Evolutionary conservation across 1,140 invertebrate species (phyloP).

Genomic region (Homarus americanus): DNA sequence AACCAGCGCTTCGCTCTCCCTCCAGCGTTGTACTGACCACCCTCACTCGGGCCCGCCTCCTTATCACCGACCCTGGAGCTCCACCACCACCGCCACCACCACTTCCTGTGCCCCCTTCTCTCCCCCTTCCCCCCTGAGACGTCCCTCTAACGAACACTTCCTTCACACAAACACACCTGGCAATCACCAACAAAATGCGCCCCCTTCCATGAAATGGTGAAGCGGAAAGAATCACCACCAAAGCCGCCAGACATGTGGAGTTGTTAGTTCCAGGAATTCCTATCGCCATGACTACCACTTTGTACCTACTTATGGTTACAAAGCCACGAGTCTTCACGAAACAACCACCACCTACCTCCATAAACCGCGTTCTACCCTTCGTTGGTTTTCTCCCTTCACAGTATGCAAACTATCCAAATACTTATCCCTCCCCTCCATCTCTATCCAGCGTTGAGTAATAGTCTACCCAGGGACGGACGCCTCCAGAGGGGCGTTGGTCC

Average conservation of each 20-base stretch:
- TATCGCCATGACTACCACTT: conserved; percentile 12
- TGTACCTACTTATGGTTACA: not conserved
- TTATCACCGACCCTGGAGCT: conserved; percentile 44
- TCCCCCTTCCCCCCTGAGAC: conserved; percentile 10
- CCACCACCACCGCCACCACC: conserved; percentile 36
- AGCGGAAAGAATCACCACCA: conserved; percentile 11
- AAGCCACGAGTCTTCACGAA: not conserved
- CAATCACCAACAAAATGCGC: conserved; percentile 4
- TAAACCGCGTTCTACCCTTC: too few species aligned
- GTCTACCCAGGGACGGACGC: too few species aligned
- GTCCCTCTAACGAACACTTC: conserved; percentile 5
- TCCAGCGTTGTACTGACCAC: conserved; percentile 58
- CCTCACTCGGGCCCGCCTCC: conserved; percentile 45
- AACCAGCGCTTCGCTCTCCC: conserved; percentile 24
- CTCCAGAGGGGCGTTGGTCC: not conserved
- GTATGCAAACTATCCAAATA: too few species aligned
- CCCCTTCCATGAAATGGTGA: not conserved
- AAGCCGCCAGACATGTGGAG: not conserved
- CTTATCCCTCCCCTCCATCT: too few species aligned
- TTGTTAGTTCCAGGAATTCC: conserved; percentile 9
- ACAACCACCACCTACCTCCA: too few species aligned
- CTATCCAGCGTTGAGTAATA: too few species aligned
- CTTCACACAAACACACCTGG: not conserved
- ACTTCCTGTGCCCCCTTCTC: conserved; percentile 32
- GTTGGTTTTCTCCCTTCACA: too few species aligned